Evolutionary conservation across 2,113 vertebrate species (phyloP).

Genomic region (Gadus chalcogrammus): DNA sequence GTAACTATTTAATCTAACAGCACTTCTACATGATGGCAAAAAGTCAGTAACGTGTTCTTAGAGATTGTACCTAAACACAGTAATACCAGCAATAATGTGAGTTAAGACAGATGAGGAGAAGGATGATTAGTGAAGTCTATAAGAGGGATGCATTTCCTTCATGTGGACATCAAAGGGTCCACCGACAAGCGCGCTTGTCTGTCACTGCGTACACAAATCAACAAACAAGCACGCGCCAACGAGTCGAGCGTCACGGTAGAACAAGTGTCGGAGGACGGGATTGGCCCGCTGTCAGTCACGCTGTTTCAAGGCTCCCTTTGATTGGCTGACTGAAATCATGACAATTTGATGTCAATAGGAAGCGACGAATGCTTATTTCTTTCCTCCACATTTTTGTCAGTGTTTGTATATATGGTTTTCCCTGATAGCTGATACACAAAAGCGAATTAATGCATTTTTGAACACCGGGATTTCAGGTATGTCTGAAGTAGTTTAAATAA

Average conservation of each 20-base stretch:
- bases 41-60: too few relatives aligned
- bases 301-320: conserved; percentile 1
- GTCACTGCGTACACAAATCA: too few relatives aligned
- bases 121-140: too few relatives aligned
- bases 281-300: conserved; percentile 45
- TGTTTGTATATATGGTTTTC: background rate
- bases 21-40: too few relatives aligned
- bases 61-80: too few relatives aligned
- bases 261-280: background rate
- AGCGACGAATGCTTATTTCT: conserved; percentile 55
- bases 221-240: too few relatives aligned
- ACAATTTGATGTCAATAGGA: conserved; percentile 55
- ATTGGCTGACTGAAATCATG: conserved; percentile 42
- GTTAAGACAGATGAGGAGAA: too few relatives aligned
- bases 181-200: too few relatives aligned
- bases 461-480: conserved; percentile 29
- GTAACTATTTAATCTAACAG: background rate
- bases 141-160: too few relatives aligned
- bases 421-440: conserved; percentile 45
- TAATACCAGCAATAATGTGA: too few relatives aligned
- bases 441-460: conserved; percentile 26
- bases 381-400: conserved; percentile 29
- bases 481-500: background rate
- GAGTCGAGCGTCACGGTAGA: background rate
- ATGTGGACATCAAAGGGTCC: too few relatives aligned